Percentiles rank a stretch among this genome's conserved stretches.
phyloP scores from a whole-genome alignment of 2,113 vertebrate genomes.

The Sula dactylatra region DNA sequence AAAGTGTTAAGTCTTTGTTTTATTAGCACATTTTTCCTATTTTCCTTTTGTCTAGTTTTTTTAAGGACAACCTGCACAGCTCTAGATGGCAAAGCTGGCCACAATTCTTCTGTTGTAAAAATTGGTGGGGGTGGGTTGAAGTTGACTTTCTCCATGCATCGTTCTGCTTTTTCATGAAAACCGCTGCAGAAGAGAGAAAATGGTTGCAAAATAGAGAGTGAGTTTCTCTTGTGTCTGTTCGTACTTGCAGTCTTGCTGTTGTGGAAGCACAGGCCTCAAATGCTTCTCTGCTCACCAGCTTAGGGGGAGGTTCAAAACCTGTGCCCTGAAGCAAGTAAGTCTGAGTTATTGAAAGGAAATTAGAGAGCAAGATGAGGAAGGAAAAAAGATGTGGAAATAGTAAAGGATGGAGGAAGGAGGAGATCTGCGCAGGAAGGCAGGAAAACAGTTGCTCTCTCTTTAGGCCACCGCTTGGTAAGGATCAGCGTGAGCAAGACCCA shows the following conservation, averaged over 20 bases:
- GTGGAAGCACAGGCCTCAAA: not conserved
- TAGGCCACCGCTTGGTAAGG: not conserved
- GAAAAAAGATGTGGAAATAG: not conserved
- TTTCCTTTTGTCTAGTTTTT: not conserved
- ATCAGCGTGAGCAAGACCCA: not conserved
- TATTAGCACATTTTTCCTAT: not conserved
- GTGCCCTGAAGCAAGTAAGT: not conserved
- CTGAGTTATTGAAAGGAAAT: not conserved
- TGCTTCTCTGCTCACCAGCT: not conserved
- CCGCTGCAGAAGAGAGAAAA: not conserved
- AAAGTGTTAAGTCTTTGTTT: not conserved
- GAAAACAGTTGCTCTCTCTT: not conserved
- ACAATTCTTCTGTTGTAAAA: not conserved
- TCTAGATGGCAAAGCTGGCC: not conserved
- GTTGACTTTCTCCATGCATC: not conserved
- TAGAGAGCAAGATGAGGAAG: not conserved
- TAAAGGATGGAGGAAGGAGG: not conserved
- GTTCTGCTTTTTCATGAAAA: not conserved
- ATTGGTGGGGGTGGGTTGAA: not conserved
- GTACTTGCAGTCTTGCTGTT: not conserved
- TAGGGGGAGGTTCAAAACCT: not conserved
- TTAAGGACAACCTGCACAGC: not conserved
- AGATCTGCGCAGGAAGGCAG: not conserved
- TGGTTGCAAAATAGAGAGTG: not conserved
- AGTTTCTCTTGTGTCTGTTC: not conserved